Base-by-base conservation (phyloP, 2,797 vertebrate genomes). In the Ataeniobius toweri region DNA sequence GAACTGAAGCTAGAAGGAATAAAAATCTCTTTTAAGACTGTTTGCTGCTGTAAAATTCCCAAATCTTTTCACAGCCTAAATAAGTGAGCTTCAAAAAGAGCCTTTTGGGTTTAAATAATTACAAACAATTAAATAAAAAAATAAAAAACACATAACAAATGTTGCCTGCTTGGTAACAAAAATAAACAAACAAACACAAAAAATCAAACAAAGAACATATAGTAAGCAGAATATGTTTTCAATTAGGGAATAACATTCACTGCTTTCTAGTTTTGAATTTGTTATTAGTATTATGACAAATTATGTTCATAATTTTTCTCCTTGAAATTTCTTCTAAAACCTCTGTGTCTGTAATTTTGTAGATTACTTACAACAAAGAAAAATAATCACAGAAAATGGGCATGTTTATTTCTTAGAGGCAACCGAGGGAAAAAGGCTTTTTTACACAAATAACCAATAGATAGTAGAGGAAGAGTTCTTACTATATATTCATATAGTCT, bases 21-120 rank as follows among this genome's bases (percentile, higher is more conserved):
- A 41, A 39, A 31, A 63, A 50, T 18, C 24, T 39, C 14, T n/a
- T 56, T 20, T 22, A 18, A n/a, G 71, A 56, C 20, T 24, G 3
- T 39, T n/a, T 6, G 36, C 71, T 41, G 24, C 31, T 3, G 31
- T 53, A 12, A 73, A 36, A 75, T 70, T 51, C 50, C 55, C 48
- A 71, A 71, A 75, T 75, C 56, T 28, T 72, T 63, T 39, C 55
- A 79, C 71, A 74, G 7, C 78, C 61, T 50, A 55, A 81, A 65
- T 63, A 36, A 75, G 46, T 44, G 1, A 70, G 46, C 36, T 85
- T 82, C 65, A 59, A 76, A 80, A 73, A 72, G 6, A 58, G 13
- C 65, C 84, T 78, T 68, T 78, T 18, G 71, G 20, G 20, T 46
- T 44, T 44, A n/a, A 44, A n/a, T 5, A 24, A n/a, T 46, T 68